These are phyloP conservation scores for Oreohelix idahoensis DNA, from an alignment of 1,140 invertebrate genomes.

Conservation along the genomic window DNA sequence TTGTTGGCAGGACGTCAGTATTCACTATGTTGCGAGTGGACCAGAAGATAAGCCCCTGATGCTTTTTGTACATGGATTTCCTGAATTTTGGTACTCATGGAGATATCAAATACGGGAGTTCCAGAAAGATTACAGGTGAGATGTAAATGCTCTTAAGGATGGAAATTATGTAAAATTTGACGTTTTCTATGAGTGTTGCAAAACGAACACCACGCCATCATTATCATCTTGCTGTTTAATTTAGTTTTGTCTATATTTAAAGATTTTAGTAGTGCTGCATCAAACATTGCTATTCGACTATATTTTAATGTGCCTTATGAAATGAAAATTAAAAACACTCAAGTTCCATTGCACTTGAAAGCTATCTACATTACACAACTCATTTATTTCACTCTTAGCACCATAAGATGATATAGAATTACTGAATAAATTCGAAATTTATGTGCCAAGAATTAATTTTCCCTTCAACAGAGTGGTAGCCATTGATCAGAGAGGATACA, in stretches of 20 bases:
- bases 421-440: too few species aligned
- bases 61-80: slow-evolving; percentile 75
- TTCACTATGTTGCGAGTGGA: slow-evolving; percentile 74
- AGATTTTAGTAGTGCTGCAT: too few species aligned
- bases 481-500: slow-evolving; percentile 83
- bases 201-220: too few species aligned
- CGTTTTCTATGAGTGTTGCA: not conserved
- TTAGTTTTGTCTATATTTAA: not conserved
- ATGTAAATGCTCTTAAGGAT: too few species aligned
- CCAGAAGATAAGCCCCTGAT: slow-evolving; percentile 69
- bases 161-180: not conserved
- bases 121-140: slow-evolving; percentile 66
- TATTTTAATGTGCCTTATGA: too few species aligned
- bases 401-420: too few species aligned
- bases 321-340: too few species aligned
- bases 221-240: not conserved
- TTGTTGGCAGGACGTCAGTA: slow-evolving; percentile 65
- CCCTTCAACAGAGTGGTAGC: slow-evolving; percentile 79
- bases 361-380: too few species aligned
- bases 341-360: too few species aligned
- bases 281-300: too few species aligned
- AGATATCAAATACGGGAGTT: slow-evolving; percentile 72
- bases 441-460: too few species aligned
- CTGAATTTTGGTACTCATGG: slow-evolving; percentile 76
- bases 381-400: too few species aligned